Evolutionary conservation across 2,888 invertebrate species (phyloP), one percentile per base, ranked within the genome.

Genomic region (Nemotelus nigrinus): DNA sequence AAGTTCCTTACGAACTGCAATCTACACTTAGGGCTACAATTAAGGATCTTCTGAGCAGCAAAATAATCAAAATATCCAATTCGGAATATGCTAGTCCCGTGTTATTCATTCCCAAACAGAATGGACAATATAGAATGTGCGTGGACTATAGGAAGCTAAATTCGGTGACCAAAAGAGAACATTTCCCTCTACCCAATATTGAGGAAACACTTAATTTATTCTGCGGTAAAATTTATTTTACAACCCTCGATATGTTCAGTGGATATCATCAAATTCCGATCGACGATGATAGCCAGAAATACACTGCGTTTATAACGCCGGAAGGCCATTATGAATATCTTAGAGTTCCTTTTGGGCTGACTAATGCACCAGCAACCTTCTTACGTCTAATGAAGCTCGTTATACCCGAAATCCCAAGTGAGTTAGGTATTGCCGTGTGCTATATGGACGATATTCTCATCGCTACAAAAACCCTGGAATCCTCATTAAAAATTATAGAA

Each of bases 141-240:
- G 65, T 45, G n/a, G 10, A 50, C 53, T 68, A 68, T 41, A 2
- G 48, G 41, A 53, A 48, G 53, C 41, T 68, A 41, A 68, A 68
- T 68, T 2, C 7, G 43, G 10, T 68, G 7, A 68, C 68, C 3
- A 39, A 41, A 68, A 25, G 53, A 7, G 68, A 68, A 48, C 48
- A 3, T n/a, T 67, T 47, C 8, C 68, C 68, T 41, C 50, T 68
- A 39, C 50, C 68, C 3, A 53, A 65, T 25, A 65, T 41, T 41
- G 65, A 45, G 47, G 65, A 65, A 65, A 65, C 64, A n/a, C 47
- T 65, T n/a, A 65, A 65, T 65, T 10, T 65, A 45, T 47, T 65
- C 25, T 45, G 5, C 10, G 25, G 41, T 41, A 47, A 47, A 10
- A 45, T 39, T 10, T 41, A 45, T 65, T 65, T 47, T 10, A 45